phyloP scores from a whole-genome alignment of 2,888 invertebrate genomes.

The Lepidocyrtoides sp. region DNA sequence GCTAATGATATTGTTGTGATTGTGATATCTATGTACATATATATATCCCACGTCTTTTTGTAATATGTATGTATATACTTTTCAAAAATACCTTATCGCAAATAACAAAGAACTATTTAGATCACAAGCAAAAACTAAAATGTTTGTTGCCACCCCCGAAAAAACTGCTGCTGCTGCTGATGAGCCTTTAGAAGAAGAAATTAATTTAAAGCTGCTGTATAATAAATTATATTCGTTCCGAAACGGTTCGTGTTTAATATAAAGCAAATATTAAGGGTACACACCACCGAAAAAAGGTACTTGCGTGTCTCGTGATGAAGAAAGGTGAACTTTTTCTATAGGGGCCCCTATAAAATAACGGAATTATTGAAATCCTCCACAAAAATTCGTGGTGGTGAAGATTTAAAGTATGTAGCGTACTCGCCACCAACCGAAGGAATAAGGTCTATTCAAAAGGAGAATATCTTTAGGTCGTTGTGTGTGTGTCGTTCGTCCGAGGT shows the following conservation, averaged over 20 bases:
- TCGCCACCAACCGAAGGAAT: constrained; percentile 80
- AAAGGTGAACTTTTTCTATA: not conserved
- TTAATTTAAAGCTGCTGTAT: not conserved
- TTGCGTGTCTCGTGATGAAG: not conserved
- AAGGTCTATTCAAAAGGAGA: constrained; percentile 63
- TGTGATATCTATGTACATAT: constrained; percentile 5
- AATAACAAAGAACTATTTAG: constrained; percentile 69
- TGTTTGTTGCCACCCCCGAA: constrained; percentile 61
- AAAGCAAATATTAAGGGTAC: constrained; percentile 47
- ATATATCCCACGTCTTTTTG: not conserved
- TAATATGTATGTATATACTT: not conserved
- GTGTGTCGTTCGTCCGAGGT: constrained; percentile 75
- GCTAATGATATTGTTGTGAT: not conserved
- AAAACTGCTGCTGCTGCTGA: constrained; percentile 1
- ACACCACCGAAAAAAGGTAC: constrained; percentile 37
- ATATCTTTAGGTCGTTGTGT: constrained; percentile 72
- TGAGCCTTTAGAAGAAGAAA: not conserved
- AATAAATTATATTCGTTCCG: not conserved
- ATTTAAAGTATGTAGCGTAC: constrained; percentile 76
- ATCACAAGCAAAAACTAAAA: constrained; percentile 49
- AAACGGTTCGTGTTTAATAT: not conserved
- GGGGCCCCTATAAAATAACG: constrained; percentile 71
- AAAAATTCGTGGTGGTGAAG: constrained; percentile 75
- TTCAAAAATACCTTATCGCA: constrained; percentile 71
- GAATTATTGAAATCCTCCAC: constrained; percentile 71